Evolutionary conservation across 1,140 invertebrate genomes (phyloP).

Genomic region (Solen grandis): DNA sequence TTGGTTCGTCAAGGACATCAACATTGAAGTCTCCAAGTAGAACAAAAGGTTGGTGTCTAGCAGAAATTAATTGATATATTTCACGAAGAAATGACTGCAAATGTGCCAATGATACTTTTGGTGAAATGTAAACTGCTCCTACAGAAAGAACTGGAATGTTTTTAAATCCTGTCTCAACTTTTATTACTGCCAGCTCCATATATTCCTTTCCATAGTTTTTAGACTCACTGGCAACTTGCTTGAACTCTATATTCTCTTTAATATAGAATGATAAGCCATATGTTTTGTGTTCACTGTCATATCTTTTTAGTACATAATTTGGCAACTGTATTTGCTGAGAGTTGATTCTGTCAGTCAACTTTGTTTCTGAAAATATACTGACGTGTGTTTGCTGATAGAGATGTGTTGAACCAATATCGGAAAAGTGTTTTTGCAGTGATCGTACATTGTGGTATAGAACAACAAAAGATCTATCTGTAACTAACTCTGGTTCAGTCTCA

Average conservation of each 20-base stretch:
- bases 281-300: background rate
- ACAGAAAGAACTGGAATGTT: background rate
- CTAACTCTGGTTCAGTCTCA: background rate
- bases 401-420: too few species aligned
- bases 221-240: background rate
- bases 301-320: background rate
- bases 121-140: background rate
- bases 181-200: background rate
- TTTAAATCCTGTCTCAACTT: background rate
- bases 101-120: too few species aligned
- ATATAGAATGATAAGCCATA: background rate
- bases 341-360: background rate
- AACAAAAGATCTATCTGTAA: background rate
- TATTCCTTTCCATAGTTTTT: background rate
- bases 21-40: too few species aligned
- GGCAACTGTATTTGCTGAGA: too few species aligned
- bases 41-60: too few species aligned
- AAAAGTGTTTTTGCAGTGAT: slow-evolving; percentile 3
- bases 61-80: too few species aligned
- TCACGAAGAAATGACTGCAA: too few species aligned
- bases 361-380: slow-evolving; percentile 12
- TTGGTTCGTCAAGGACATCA: too few species aligned
- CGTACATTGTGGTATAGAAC: slow-evolving; percentile 2
- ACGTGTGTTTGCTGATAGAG: background rate
- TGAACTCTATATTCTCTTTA: background rate